Evolutionary conservation across 1,140 invertebrate species (phyloP).

Genomic region (Zaprionus inermis): DNA sequence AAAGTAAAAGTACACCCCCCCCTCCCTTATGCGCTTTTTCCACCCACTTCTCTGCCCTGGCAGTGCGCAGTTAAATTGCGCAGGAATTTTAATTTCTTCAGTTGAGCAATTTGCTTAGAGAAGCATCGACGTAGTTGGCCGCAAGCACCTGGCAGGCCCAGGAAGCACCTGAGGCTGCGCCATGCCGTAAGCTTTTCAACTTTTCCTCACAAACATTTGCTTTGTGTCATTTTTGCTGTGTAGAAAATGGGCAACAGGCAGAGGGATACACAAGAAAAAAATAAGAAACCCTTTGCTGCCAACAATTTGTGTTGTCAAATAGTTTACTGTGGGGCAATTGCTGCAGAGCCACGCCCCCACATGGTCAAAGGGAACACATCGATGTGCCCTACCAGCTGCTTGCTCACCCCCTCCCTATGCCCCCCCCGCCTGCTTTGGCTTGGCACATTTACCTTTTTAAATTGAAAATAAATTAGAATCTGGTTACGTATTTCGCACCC

Average conservation of each 20-base stretch:
- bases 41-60: not conserved
- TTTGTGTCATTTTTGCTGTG: slow-evolving; percentile 65
- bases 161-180: slow-evolving; percentile 8
- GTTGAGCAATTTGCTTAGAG: slow-evolving; percentile 33
- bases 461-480: slow-evolving; percentile 83
- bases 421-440: slow-evolving; percentile 18
- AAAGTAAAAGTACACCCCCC: slow-evolving; percentile 12
- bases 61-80: slow-evolving; percentile 31
- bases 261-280: slow-evolving; percentile 5
- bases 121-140: not conserved
- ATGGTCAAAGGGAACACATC: not conserved
- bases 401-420: not conserved
- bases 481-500: slow-evolving; percentile 78
- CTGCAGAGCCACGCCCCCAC: slow-evolving; percentile 44
- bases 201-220: slow-evolving; percentile 73
- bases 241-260: not conserved
- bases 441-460: slow-evolving; percentile 81
- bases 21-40: too few species aligned
- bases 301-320: slow-evolving; percentile 72
- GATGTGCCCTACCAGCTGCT: too few species aligned
- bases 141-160: not conserved
- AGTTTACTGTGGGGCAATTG: slow-evolving; percentile 71
- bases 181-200: slow-evolving; percentile 58
- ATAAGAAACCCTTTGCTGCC: slow-evolving; percentile 24
- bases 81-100: slow-evolving; percentile 41